Base-by-base conservation (phyloP, 2,888 invertebrate genomes). In the Anoncus sp. region DNA sequence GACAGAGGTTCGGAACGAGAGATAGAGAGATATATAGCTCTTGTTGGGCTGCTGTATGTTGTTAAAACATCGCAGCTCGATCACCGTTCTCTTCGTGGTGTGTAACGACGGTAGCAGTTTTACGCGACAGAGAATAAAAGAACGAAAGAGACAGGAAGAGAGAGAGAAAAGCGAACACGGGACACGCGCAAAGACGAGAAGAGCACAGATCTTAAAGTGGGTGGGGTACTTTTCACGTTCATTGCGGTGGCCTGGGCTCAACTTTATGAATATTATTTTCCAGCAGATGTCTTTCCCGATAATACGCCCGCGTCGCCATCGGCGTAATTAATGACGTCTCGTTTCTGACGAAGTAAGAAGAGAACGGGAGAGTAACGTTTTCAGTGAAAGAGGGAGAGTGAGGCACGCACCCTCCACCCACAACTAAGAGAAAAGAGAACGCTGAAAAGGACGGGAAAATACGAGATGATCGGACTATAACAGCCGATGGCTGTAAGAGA, bases 201-300 rank as follows among this genome's bases (percentile, higher is more conserved):
- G 31, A 35, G 62, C 60, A 65, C 47, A 63, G 49, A 63, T 47
- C 43, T 24, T n/a, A 66, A 60, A 70, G 35, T 49, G 53, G 65
- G 55, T 71, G 40, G 71, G 66, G 59, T 22, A 24, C 40, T 51
- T 71, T 38, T 38, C n/a, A n/a, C n/a, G n/a, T n/a, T 71, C 74
- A 31, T 53, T 69, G 40, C 66, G 67, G 76, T 60, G 74, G 76
- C 57, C 51, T 71, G 65, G 81, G 83, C 85, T 87, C 82, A 86
- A 89, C 86, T 90, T 90, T 90, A 89, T 89, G 90, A 90, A 91
- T 90, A 90, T 91, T 90, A 91, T 91, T 91, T 90, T 89, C 90
- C 87, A 86, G 86, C 86, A 88, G 91, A 91, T 90, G 90, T 90
- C 89, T 89, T 90, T 88, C 81, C 85, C 90, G 90, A 91, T 91